Percentiles rank a stretch among this genome's conserved stretches.
These are phyloP conservation scores for Gobio occitaniae DNA, from an alignment of 2,797 vertebrate genomes.

Conservation along the genomic window DNA sequence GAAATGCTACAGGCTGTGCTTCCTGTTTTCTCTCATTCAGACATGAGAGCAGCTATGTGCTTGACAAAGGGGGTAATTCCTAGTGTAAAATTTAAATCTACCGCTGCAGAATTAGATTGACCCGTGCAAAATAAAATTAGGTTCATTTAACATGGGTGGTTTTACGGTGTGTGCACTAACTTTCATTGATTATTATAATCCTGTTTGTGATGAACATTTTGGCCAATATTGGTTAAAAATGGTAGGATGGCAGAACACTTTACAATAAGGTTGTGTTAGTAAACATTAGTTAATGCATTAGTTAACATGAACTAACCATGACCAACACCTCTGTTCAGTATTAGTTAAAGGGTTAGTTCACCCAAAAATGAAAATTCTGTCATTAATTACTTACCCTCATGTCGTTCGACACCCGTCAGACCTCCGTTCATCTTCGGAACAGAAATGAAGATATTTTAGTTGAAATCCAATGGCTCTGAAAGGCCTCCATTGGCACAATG, in stretches of 20 bases:
- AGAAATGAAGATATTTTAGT: too few species aligned
- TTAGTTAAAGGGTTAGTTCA: too few species aligned
- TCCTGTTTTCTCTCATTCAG: conserved; percentile 9
- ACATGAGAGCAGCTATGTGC: background rate
- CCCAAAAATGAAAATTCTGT: too few species aligned
- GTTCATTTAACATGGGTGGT: background rate
- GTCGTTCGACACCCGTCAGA: too few species aligned
- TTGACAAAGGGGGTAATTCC: background rate
- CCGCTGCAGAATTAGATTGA: background rate
- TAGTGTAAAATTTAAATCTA: background rate
- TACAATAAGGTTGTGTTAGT: too few species aligned
- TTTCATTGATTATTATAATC: background rate
- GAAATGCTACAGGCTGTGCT: conserved; percentile 15
- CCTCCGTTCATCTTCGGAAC: too few species aligned
- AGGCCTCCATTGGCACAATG: too few species aligned
- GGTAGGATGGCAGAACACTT: background rate
- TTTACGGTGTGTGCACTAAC: background rate
- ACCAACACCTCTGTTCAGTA: too few species aligned
- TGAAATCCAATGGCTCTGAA: too few species aligned
- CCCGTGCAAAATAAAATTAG: background rate
- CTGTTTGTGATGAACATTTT: background rate
- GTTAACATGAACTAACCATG: too few species aligned
- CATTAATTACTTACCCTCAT: too few species aligned
- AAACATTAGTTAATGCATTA: too few species aligned
- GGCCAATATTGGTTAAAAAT: background rate